Evolutionary conservation across 2,113 vertebrate species (phyloP).

Genomic region (Cinclus cinclus): DNA sequence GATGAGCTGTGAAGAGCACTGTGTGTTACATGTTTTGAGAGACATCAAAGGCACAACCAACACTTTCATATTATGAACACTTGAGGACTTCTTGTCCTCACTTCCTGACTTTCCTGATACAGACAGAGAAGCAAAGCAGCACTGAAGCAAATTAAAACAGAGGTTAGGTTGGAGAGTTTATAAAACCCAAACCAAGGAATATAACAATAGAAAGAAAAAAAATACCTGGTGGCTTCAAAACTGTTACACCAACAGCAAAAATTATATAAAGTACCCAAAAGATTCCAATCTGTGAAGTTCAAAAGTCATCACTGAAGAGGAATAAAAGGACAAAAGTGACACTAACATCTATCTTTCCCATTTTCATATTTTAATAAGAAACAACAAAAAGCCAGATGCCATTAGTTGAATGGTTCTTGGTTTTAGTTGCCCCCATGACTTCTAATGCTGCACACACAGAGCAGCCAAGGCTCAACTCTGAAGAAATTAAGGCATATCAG

Average conservation of each 20-base stretch:
- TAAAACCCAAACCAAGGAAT: background rate
- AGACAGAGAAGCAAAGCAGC: background rate
- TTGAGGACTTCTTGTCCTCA: background rate
- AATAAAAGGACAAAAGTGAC: background rate
- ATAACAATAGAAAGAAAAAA: background rate
- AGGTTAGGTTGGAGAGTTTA: background rate
- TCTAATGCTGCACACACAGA: background rate
- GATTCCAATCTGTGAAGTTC: background rate
- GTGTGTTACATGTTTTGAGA: background rate
- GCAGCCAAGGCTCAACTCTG: background rate
- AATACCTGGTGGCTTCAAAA: background rate
- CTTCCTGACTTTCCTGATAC: conserved; percentile 3
- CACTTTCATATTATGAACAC: background rate
- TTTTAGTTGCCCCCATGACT: conserved; percentile 16
- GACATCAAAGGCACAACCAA: background rate
- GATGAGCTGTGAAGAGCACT: background rate
- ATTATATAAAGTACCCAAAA: background rate
- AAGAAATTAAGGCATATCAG: background rate
- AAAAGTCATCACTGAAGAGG: background rate
- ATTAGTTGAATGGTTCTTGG: background rate
- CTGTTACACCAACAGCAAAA: background rate
- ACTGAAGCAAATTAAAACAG: background rate
- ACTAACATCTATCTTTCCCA: background rate
- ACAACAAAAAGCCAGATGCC: background rate
- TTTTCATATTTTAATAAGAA: conserved; percentile 27